Percentiles rank a stretch among this genome's conserved stretches.
Evolutionary conservation across 2,113 vertebrate genomes (phyloP).

Genomic region (Marmota flaviventris): DNA sequence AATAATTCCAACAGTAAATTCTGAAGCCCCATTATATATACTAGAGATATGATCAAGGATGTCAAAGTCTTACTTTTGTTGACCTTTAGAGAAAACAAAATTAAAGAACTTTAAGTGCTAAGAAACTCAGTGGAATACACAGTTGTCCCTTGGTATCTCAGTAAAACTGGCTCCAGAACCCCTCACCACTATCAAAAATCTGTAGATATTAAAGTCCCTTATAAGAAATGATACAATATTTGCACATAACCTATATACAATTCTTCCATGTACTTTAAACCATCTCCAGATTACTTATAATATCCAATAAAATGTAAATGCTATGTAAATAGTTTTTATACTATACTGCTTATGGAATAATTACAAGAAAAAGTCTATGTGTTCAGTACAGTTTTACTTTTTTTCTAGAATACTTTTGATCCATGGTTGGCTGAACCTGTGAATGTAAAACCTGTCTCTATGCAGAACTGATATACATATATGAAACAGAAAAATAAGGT

Average conservation of each 20-base stretch:
- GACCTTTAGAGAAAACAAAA: conserved; percentile 58
- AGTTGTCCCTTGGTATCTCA: not conserved
- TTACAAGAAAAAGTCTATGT: not conserved
- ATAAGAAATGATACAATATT: no score
- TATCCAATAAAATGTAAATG: not conserved
- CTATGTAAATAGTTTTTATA: not conserved
- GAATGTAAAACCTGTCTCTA: not conserved
- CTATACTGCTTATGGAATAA: not conserved
- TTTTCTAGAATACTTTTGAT: not conserved
- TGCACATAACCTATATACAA: not conserved
- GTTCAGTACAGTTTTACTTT: not conserved
- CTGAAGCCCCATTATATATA: conserved; percentile 33
- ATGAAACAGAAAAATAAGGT: not conserved
- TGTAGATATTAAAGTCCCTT: not conserved
- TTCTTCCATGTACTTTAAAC: not conserved
- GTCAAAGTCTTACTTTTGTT: conserved; percentile 25
- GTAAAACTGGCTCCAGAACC: not conserved
- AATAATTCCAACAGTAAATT: conserved; percentile 55
- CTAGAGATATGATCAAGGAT: not conserved
- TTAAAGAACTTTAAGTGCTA: conserved; percentile 44
- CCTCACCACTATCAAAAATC: not conserved
- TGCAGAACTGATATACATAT: not conserved
- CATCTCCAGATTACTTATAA: not conserved
- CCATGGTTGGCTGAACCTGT: not conserved
- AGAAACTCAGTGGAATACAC: not conserved